Percentiles rank a stretch among this genome's conserved stretches.
Conservation (phyloP, 2,888 invertebrate genomes). For the Empis livida region DNA sequence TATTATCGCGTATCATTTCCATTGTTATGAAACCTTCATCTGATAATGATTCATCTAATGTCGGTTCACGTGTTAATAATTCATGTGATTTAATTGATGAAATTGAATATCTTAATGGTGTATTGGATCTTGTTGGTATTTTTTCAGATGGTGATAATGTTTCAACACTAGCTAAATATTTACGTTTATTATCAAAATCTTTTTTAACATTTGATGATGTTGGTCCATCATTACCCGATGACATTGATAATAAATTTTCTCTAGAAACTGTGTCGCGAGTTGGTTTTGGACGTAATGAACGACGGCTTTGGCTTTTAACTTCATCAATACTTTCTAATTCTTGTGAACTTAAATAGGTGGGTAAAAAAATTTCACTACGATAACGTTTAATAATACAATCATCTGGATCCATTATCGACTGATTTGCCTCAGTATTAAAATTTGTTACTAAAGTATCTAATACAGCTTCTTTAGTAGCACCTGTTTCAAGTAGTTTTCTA, state of each 20-base stretch:
- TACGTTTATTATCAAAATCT: constrained; percentile 16
- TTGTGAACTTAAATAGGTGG: constrained; percentile 28
- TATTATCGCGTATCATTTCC: constrained; percentile 17
- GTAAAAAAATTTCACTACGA: constrained; percentile 32
- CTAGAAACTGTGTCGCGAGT: constrained; percentile 28
- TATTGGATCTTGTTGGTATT: constrained; percentile 9
- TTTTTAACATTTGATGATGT: constrained; percentile 12
- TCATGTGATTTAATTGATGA: constrained; percentile 12
- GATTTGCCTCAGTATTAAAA: constrained; percentile 35
- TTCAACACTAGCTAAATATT: constrained; percentile 31
- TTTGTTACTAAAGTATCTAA: constrained; percentile 34
- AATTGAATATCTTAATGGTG: constrained; percentile 15
- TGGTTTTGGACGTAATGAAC: constrained; percentile 29
- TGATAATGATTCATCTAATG: constrained; percentile 16
- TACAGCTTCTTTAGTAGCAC: constrained; percentile 37
- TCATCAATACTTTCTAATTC: constrained; percentile 30
- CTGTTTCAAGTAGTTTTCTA: constrained; percentile 54
- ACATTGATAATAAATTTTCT: constrained; percentile 30
- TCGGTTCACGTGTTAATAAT: background rate
- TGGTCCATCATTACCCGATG: constrained; percentile 17
- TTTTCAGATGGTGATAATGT: constrained; percentile 34
- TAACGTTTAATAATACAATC: constrained; percentile 25
- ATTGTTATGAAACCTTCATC: constrained; percentile 24
- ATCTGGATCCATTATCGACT: constrained; percentile 30
- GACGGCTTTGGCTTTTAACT: constrained; percentile 28